Evolutionary conservation across 2,797 vertebrate species (phyloP).

Genomic region (Tenualosa thibaudeaui): DNA sequence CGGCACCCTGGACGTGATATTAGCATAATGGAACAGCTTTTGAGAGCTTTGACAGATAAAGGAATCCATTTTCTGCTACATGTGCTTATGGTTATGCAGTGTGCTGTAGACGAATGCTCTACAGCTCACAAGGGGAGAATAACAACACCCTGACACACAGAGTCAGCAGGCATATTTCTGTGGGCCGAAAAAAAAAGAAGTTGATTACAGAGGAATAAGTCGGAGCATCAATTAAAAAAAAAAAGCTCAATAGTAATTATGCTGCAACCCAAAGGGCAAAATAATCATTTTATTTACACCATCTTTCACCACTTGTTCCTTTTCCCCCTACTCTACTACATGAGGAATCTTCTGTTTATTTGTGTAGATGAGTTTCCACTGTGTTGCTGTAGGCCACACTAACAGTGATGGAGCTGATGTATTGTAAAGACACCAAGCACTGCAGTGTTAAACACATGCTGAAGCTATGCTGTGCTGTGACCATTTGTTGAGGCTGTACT

Average conservation of each 20-base stretch:
- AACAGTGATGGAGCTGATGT: neutral
- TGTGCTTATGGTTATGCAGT: neutral
- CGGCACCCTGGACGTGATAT: neutral
- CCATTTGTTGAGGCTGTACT: slow-evolving; percentile 22
- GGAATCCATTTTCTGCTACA: neutral
- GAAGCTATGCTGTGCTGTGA: slow-evolving; percentile 8
- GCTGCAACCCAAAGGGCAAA: neutral
- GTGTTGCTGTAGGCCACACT: neutral
- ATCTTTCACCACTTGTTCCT: neutral
- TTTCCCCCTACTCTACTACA: neutral
- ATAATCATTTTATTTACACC: neutral
- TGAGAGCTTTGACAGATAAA: neutral
- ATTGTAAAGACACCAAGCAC: neutral
- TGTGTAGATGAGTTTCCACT: slow-evolving; percentile 23
- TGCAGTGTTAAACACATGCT: slow-evolving; percentile 19
- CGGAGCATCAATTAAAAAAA: neutral
- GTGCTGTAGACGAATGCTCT: neutral
- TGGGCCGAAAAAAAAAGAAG: neutral
- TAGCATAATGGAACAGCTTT: slow-evolving; percentile 7
- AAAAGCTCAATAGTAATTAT: neutral
- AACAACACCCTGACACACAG: neutral
- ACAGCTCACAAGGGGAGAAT: neutral
- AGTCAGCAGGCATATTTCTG: neutral
- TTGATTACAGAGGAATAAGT: neutral
- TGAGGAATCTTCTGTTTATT: neutral